Evolutionary conservation across 2,113 vertebrate species (phyloP).

Genomic region (Upupa epops): DNA sequence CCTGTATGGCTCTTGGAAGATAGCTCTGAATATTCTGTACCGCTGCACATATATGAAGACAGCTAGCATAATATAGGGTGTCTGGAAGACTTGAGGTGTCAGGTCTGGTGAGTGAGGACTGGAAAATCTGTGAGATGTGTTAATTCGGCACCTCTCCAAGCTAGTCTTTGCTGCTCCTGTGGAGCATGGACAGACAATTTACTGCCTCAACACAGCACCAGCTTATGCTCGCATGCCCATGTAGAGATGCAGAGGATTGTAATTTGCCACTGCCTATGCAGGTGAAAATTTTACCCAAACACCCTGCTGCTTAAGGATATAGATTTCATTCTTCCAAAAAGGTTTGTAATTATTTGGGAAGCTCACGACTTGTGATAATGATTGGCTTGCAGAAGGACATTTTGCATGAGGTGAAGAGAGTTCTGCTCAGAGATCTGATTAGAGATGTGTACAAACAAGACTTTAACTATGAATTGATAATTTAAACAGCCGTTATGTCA

Average conservation of each 20-base stretch:
- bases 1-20: background rate
- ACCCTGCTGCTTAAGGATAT: slow-evolving; percentile 25
- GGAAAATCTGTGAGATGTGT: background rate
- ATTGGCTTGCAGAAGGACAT: background rate
- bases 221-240: background rate
- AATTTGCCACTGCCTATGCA: slow-evolving; percentile 54
- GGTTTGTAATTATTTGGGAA: background rate
- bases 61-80: background rate
- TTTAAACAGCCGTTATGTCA: background rate
- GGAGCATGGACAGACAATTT: slow-evolving; percentile 18
- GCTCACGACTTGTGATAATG: background rate
- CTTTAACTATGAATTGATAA: background rate
- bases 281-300: slow-evolving; percentile 55
- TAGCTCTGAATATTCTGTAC: accelerated
- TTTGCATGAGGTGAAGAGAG: background rate
- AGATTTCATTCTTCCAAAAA: background rate
- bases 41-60: background rate
- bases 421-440: background rate
- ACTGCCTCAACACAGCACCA: background rate
- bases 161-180: background rate
- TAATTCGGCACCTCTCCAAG: slow-evolving; percentile 23
- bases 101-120: background rate
- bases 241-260: slow-evolving; percentile 7
- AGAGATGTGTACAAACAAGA: background rate
- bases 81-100: background rate